Percentiles rank a stretch among this genome's conserved stretches.
Evolutionary conservation across 2,888 invertebrate genomes (phyloP).

Genomic region (Cylindroiulus punctatus): DNA sequence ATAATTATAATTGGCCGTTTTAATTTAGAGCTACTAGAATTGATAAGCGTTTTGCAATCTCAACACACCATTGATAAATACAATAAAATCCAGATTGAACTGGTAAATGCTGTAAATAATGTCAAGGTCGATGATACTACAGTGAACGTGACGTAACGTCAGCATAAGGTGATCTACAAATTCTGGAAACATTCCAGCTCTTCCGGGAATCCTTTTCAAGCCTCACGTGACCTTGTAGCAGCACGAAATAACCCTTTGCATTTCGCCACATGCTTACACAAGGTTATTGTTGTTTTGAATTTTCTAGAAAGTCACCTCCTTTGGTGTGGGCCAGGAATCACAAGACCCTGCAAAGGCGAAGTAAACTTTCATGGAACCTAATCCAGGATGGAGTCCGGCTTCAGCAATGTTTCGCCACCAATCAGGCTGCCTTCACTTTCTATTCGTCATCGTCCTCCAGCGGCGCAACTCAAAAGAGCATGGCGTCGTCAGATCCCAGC

Average conservation of each 20-base stretch:
- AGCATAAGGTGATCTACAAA: slow-evolving; percentile 25
- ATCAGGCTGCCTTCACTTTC: slow-evolving; percentile 32
- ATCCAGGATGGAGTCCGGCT: slow-evolving; percentile 5
- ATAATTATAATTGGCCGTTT: too few relatives aligned
- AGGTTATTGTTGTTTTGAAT: background rate
- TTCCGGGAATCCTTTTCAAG: background rate
- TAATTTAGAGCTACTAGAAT: too few relatives aligned
- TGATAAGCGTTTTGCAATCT: background rate
- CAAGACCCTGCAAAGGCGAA: slow-evolving; percentile 2
- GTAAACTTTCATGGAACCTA: slow-evolving; percentile 6
- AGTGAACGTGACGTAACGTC: background rate
- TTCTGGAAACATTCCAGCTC: background rate
- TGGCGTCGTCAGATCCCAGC: background rate
- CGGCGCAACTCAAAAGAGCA: background rate
- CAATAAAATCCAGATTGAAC: slow-evolving; percentile 3
- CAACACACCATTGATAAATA: background rate
- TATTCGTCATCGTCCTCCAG: background rate
- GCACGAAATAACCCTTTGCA: background rate
- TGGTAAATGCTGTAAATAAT: slow-evolving; percentile 25
- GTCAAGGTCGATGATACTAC: slow-evolving; percentile 23
- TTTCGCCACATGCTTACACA: background rate
- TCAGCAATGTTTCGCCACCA: slow-evolving; percentile 7
- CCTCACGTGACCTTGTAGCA: background rate
- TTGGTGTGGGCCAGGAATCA: background rate
- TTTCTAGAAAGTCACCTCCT: background rate